These are phyloP conservation scores for Platycheirus rosarum DNA, from an alignment of 2,888 invertebrate species.

Conservation along the genomic window DNA sequence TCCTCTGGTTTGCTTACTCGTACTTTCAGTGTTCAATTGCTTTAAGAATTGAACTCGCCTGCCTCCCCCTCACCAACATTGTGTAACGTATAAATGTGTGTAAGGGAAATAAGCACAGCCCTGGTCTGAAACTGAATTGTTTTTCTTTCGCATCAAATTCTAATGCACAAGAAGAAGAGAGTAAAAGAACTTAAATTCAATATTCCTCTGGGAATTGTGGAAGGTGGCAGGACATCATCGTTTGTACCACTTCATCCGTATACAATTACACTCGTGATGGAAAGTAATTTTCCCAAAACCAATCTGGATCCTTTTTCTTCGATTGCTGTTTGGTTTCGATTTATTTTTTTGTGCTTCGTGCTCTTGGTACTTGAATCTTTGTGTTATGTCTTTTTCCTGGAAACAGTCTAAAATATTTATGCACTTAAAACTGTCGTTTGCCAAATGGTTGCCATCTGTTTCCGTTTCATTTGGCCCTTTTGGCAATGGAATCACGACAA, in stretches of 20 bases:
- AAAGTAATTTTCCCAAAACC: constrained; percentile 42
- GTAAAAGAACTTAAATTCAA: constrained; percentile 14
- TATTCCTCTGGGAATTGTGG: constrained; percentile 31
- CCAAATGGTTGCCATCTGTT: constrained; percentile 70
- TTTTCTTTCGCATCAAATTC: constrained; percentile 8
- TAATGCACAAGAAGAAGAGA: constrained; percentile 1
- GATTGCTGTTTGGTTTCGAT: constrained; percentile 35
- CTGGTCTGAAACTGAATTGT: not conserved
- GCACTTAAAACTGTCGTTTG: constrained; percentile 63
- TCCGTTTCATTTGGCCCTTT: constrained; percentile 46
- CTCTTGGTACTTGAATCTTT: constrained; percentile 9
- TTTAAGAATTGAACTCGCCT: constrained; percentile 36
- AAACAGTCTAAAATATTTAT: constrained; percentile 57
- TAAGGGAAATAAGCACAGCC: too few relatives aligned
- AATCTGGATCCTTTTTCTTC: constrained; percentile 56
- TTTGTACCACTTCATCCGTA: constrained; percentile 68
- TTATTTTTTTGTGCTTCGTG: constrained; percentile 12
- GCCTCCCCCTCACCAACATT: too few relatives aligned
- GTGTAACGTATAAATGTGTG: too few relatives aligned
- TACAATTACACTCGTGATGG: constrained; percentile 64
- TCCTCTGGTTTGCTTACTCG: constrained; percentile 39
- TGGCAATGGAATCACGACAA: constrained; percentile 55
- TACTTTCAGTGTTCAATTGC: constrained; percentile 59
- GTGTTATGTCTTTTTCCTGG: not conserved
- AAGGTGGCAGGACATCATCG: constrained; percentile 52